Evolutionary conservation across 2,888 invertebrate species (phyloP), one percentile per base, ranked within the genome.

Genomic region (Agrochola lychnidis): DNA sequence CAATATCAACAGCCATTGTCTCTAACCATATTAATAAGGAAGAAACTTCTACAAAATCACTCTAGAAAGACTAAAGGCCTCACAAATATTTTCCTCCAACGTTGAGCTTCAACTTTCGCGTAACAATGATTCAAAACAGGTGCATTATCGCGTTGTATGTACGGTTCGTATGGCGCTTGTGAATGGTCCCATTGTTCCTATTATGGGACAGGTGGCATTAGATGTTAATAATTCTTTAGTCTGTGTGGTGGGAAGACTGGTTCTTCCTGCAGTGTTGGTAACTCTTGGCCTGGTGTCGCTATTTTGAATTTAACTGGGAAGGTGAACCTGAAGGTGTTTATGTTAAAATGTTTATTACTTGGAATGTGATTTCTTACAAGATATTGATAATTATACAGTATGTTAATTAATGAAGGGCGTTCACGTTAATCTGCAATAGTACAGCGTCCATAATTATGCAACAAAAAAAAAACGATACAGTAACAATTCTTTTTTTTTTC

Each of bases 141-240:
- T 89, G 90, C 87, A 86, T 73, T 76, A 85, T 64, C 45, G 79
- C 57, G 88, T 87, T 86, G 86, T 87, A 81, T 76, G 45, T 36
- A 36, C 36, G 61, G 51, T 78, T 63, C 63, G 74, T 88, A 83
- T 88, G 87, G 89, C 70, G 53, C 63, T 76, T 80, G 67, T 87
- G 82, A 89, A 90, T 89, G 78, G 80, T n/a, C 48, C 83, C 71
- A 90, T 90, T 90, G 90, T 90, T 79, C 88, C 87, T 22, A 12
- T 30, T 89, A 85, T 48, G 89, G 90, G 10, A 36, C 87, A 87
- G 83, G 87, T 89, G 85, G 76, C 72, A 76, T 86, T 76, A 67
- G 67, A 73, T 73, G 74, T 77, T 78, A 79, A 83, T 85, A 76
- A 85, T 80, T 66, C 16, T 81, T 74, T 70, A 67, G 64, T 66